phyloP scores from a whole-genome alignment of 2,888 invertebrate species.

The Patella pellucida region DNA sequence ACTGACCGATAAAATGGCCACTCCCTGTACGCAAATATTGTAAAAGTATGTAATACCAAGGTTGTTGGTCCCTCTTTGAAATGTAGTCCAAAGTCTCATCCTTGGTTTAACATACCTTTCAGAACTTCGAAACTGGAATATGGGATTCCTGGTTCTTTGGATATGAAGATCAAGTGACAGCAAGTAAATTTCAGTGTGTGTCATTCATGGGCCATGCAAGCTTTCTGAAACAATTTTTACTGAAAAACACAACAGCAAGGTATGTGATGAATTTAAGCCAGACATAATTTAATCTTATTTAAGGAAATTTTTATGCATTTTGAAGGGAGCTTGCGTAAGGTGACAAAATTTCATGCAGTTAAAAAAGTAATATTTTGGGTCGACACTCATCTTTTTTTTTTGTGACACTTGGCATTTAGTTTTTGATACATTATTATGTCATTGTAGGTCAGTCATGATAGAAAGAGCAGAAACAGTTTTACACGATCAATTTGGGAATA shows the following conservation, averaged over 20 bases:
- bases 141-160: constrained; percentile 79
- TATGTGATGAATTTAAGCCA: constrained; percentile 15
- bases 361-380: neutral
- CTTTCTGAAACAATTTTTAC: constrained; percentile 74
- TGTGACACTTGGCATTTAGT: neutral
- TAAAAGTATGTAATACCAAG: too few relatives aligned
- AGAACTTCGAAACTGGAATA: constrained; percentile 57
- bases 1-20: too few relatives aligned
- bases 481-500: constrained; percentile 83
- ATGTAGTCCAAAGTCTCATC: neutral
- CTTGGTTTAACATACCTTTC: constrained; percentile 7
- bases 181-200: constrained; percentile 80
- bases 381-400: neutral
- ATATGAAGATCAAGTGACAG: constrained; percentile 78
- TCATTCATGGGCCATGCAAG: constrained; percentile 81
- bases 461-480: constrained; percentile 64
- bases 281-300: too few relatives aligned
- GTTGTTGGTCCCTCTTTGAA: too few relatives aligned
- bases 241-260: constrained; percentile 67
- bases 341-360: neutral
- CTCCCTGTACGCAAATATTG: too few relatives aligned
- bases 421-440: neutral
- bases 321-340: too few relatives aligned
- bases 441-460: constrained; percentile 59
- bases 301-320: too few relatives aligned